Base-by-base conservation (phyloP, 2,113 vertebrate species). In the Anthoscopus minutus region DNA sequence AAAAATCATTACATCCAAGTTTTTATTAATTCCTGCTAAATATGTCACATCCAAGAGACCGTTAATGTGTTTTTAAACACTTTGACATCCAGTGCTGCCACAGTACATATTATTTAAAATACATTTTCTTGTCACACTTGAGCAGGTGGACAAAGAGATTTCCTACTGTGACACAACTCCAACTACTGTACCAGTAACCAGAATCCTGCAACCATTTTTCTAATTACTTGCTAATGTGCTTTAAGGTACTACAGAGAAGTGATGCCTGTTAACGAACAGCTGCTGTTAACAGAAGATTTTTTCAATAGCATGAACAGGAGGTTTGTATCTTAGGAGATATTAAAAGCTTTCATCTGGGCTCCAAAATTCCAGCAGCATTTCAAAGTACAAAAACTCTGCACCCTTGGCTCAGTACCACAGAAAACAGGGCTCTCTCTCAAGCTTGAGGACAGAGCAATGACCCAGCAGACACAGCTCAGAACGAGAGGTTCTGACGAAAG, bases 351-450 rank as follows among this genome's bases (percentile, higher is more conserved):
- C 62, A 89, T 27, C 44, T 40, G n/a, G 31, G 8, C 78, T 92
- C 62, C 67, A 81, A 44, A 91, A 81, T 57, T 64, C 40, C 24
- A 83, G 60, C 17, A 57, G 64, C 54, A 33, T 42, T 85, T 89
- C 86, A 84, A 85, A 51, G 82, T 37, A 61, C 64, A 70, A 57
- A 88, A 88, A 15, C 66, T 65, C 58, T 37, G 27, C 50, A 58
- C 33, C 44, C 38, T 37, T 76, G 20, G 6, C 24, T 61, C 13
- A 2, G 11, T 21, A 33, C 24, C 7, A 2, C 0, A 35, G 53
- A 53, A 80, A 44, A 30, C 7, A 6, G 16, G 24, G 53, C 54
- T 62, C 18, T 65, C 31, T 69, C 40, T 77, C 58, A 30, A 71
- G 50, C 19, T 45, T 5, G 6, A 61, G 48, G 74, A 15, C 8